Base-by-base conservation (phyloP, 2,113 vertebrate species). In the Catagonus wagneri region DNA sequence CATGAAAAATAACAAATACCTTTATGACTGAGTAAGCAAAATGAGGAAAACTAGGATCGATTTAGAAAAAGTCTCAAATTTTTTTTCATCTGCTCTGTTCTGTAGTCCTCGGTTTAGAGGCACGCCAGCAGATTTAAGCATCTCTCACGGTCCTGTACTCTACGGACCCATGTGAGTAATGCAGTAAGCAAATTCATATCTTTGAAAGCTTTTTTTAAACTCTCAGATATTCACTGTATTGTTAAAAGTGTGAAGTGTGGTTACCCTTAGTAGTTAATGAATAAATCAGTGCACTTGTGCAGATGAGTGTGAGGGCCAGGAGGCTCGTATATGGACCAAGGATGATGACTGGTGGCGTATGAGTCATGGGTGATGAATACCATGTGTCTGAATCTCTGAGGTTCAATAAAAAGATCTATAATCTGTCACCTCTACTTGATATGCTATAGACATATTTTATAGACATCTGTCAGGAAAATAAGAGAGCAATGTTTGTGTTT, bases 71-170 rank as follows among this genome's bases (percentile, higher is more conserved):
- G 13, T 32, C 58, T 81, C 39, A 58, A 0, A 14, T 9, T 19
- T 76, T 4, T 39, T 50, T n/a, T 32, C 29, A 2, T 71, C 9
- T 19, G 32, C 36, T 85, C 39, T 85, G 60, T 27, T 60, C 32
- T 19, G 13, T 27, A 6, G 60, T 68, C 58, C 83, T 74, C 66
- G 66, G 89, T 25, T 36, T 3, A 68, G 32, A 29, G 0, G 22
- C 14, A 6, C 17, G 3, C 1, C 6, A 34, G 20, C 1, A 1
- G 20, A 11, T 15, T 34, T 36, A 10, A 3, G 16, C 27, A 0
- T 34, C 75, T 29, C 7, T n/a, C 7, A 0, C 9, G 65, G 63
- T 5, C 34, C 13, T 1, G 0, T 1, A 1, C 56, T 13, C 27
- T 39, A 0, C 12, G 87, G 34, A 23, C 32, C 1, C 1, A 50